These are phyloP conservation scores for Patella pellucida DNA, from an alignment of 2,888 invertebrate genomes.

Conservation along the genomic window DNA sequence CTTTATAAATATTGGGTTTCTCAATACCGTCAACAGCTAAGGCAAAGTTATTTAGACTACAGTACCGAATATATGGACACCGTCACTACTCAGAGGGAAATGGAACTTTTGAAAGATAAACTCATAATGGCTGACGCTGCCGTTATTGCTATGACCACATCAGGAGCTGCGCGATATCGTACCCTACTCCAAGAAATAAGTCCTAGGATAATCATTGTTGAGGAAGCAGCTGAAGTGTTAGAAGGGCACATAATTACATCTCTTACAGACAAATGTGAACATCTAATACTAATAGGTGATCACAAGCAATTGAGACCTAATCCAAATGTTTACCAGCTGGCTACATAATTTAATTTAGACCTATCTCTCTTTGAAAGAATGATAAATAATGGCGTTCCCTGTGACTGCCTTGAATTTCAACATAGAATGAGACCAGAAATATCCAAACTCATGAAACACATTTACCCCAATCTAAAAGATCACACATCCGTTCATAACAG, in stretches of 20 bases:
- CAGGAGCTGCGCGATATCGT: constrained; percentile 63
- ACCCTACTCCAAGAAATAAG: constrained; percentile 55
- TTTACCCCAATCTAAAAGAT: constrained; percentile 53
- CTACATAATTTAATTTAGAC: constrained; percentile 78
- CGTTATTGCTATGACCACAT: constrained; percentile 68
- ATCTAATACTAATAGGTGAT: constrained; percentile 86
- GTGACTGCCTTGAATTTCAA: constrained; percentile 77
- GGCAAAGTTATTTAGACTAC: constrained; percentile 28
- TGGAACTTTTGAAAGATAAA: constrained; percentile 45
- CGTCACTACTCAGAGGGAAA: constrained; percentile 39
- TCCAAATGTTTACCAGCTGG: constrained; percentile 79
- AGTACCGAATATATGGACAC: constrained; percentile 39
- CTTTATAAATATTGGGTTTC: constrained; percentile 70
- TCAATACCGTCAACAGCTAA: constrained; percentile 36
- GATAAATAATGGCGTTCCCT: constrained; percentile 78
- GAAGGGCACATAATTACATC: constrained; percentile 86
- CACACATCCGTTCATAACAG: constrained; percentile 41
- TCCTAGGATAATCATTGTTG: constrained; percentile 76
- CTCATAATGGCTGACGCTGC: constrained; percentile 46
- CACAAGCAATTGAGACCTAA: constrained; percentile 85
- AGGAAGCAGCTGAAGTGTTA: constrained; percentile 90
- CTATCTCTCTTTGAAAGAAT: constrained; percentile 87
- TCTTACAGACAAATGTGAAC: constrained; percentile 80
- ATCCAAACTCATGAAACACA: constrained; percentile 43
- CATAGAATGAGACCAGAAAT: constrained; percentile 63